These are phyloP conservation scores for Reinhardtius hippoglossoides DNA, from an alignment of 2,113 vertebrate species.

Conservation along the genomic window DNA sequence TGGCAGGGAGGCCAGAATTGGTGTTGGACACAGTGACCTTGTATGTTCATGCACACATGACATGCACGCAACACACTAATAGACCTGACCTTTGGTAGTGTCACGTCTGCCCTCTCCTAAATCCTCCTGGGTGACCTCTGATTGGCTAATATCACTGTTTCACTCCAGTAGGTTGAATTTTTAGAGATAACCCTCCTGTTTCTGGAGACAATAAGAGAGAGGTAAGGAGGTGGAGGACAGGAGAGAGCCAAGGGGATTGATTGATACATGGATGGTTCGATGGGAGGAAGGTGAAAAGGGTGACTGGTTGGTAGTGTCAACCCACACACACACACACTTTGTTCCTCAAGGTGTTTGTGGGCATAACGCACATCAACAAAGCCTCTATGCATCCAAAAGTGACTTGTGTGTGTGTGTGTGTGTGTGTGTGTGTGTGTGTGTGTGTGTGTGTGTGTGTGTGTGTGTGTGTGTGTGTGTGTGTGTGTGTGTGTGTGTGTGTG, in stretches of 20 bases:
- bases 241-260: conserved; percentile 19
- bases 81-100: conserved; percentile 39
- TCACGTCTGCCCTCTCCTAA: not conserved
- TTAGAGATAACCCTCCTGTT: conserved; percentile 17
- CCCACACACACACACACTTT: conserved; percentile 18
- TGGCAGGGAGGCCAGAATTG: too few species aligned
- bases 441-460: not conserved
- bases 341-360: conserved; percentile 9
- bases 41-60: not conserved
- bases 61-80: not conserved
- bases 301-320: conserved; percentile 1
- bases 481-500: not conserved
- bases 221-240: not conserved
- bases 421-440: not conserved
- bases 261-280: conserved; percentile 10
- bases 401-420: conserved; percentile 4
- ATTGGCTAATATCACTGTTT: not conserved
- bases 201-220: conserved; percentile 3
- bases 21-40: conserved; percentile 6
- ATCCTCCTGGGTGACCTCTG: not conserved
- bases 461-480: not conserved
- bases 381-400: not conserved
- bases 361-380: conserved; percentile 30
- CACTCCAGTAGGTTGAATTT: conserved; percentile 13
- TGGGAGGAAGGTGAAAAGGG: conserved; percentile 31